Conservation (phyloP, 2,797 vertebrate species). For the Chloroceryle inda region DNA sequence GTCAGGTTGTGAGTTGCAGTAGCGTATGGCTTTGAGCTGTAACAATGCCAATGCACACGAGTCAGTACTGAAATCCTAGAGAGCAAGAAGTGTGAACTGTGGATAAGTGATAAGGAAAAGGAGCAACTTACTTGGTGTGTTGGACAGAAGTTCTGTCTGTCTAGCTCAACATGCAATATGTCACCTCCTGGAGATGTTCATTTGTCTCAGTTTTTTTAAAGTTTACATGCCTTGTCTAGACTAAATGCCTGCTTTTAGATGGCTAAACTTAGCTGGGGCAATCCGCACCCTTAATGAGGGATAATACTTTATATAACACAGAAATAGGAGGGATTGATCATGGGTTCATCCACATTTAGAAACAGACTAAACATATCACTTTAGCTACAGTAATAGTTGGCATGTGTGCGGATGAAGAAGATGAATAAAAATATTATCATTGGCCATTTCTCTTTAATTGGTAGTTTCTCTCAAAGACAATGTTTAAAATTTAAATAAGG, state of each 20-base stretch:
- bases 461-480: neutral
- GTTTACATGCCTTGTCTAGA: rapidly evolving
- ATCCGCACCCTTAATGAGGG: neutral
- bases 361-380: neutral
- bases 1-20: neutral
- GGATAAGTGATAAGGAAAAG: neutral
- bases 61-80: neutral
- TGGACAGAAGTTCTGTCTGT: neutral
- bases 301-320: neutral
- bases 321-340: neutral
- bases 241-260: neutral
- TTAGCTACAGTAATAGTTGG: neutral
- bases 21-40: neutral
- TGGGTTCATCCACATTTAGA: neutral
- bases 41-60: neutral
- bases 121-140: neutral
- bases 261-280: neutral
- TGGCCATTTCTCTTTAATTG: neutral
- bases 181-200: neutral
- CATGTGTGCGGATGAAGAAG: neutral
- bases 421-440: neutral
- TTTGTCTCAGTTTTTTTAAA: neutral
- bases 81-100: neutral
- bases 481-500: neutral
- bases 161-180: neutral